Evolutionary conservation across 37 sponge, comb jelly and placozoan genomes (phyloP).

Genomic region (Axinella damicornis): DNA sequence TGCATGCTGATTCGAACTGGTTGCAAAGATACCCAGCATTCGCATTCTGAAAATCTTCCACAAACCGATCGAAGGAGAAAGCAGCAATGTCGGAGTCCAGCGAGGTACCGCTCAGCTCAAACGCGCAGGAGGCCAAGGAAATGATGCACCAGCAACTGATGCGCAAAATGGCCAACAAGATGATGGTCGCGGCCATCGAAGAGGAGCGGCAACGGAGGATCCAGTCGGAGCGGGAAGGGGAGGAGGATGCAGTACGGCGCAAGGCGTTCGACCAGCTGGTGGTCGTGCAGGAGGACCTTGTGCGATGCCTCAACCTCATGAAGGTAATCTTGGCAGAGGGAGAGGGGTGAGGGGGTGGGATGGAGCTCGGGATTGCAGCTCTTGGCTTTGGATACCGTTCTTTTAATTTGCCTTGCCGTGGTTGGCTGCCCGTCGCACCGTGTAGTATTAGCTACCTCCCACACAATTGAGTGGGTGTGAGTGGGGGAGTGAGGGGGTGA

Average conservation of each 20-base stretch:
- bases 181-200: conserved; percentile 44
- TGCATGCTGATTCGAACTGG: too few species aligned
- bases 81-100: not conserved
- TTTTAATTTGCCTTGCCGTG: too few species aligned
- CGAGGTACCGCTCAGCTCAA: conserved; percentile 25
- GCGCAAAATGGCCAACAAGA: conserved; percentile 58
- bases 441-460: too few species aligned
- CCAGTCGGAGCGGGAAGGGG: not conserved
- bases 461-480: too few species aligned
- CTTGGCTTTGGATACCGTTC: too few species aligned
- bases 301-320: conserved; percentile 56
- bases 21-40: too few species aligned
- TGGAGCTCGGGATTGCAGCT: too few species aligned
- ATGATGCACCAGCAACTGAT: conserved; percentile 58
- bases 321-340: conserved; percentile 45
- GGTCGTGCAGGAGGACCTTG: conserved; percentile 69
- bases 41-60: too few species aligned
- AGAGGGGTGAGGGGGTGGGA: too few species aligned
- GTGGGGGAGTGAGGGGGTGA: too few species aligned
- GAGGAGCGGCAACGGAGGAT: conserved; percentile 60
- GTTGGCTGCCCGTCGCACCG: too few species aligned
- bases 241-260: conserved; percentile 24
- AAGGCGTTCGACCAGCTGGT: conserved; percentile 54
- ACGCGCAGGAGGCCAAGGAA: conserved; percentile 67
- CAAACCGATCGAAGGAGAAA: too few species aligned